Base-by-base conservation (phyloP, 2,888 invertebrate genomes). In the Caenorhabditis doughertyi region DNA sequence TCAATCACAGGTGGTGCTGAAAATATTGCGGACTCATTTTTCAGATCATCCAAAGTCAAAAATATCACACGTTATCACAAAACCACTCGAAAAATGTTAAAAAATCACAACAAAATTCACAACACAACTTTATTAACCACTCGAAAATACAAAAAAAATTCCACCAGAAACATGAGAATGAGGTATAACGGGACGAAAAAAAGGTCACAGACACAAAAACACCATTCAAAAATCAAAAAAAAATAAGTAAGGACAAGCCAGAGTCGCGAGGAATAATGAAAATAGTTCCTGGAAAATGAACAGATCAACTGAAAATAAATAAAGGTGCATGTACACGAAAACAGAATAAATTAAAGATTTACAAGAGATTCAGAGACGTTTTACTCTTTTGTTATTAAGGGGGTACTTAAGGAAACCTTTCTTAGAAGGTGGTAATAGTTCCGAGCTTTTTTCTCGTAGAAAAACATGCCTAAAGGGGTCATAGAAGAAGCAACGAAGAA, bases 1-100 rank as follows among this genome's bases (percentile, higher is more conserved):
- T 93, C 92, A 60, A 93, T 92, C 27, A 89, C 86, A 0, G 93
- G 93, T 3, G 92, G 92, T 0, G 93, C 93, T 93, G 84, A 77
- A 89, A 85, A 23, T n/a, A n/a, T n/a, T n/a, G n/a, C n/a, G n/a
- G n/a, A n/a, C n/a, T n/a, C n/a, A n/a, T n/a, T n/a, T n/a, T n/a
- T n/a, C 4, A 58, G 2, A 3, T 35, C 35, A 42, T 18, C 32
- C 39, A 44, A 44, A n/a, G 3, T 56, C 0, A 1, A 23, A 60
- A n/a, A 32, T 65, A 32, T 32, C 32, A 32, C 32, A 9, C 4
- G 32, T 32, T 32, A 25, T 49, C 47, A 49, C 2, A 42, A 32
- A 49, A 39, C n/a, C 53, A 74, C 73, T 25, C 42, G 1, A 60
- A 21, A 39, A 35, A n/a, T n/a, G n/a, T n/a, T n/a, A 27, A 27